Evolutionary conservation across 2,797 vertebrate species (phyloP).

Genomic region (Eutrigla gurnardus): DNA sequence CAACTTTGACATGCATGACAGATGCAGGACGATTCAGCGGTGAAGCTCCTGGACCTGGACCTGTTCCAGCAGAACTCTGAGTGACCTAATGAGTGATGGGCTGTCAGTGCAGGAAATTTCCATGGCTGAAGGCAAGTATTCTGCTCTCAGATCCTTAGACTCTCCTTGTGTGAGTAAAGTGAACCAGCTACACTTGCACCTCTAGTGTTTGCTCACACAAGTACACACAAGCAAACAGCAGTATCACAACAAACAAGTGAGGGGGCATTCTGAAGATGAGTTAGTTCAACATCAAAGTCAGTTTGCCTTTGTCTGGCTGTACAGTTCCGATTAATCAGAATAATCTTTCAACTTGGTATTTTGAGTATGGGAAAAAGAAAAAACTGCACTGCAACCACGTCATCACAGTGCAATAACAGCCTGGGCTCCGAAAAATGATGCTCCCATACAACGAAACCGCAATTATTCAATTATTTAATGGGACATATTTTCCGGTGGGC

Average conservation of each 20-base stretch:
- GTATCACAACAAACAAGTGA: neutral
- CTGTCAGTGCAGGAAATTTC: conserved; percentile 39
- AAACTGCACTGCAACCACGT: neutral
- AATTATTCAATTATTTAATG: no score
- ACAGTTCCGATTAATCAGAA: neutral
- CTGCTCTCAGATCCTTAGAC: conserved; percentile 1
- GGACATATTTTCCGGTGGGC: no score
- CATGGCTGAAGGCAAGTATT: neutral
- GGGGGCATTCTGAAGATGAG: neutral
- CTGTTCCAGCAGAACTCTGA: conserved; percentile 48
- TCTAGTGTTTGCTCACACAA: neutral
- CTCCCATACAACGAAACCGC: no score
- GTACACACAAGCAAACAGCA: neutral
- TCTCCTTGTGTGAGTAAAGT: neutral
- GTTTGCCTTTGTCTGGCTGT: neutral
- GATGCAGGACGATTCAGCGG: conserved; percentile 11
- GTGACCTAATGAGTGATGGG: conserved; percentile 62
- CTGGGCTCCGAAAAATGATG: no score
- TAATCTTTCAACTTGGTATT: conserved; percentile 7
- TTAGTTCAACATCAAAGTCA: neutral
- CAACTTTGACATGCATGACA: conserved; percentile 32
- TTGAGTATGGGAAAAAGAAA: neutral
- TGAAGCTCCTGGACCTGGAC: conserved; percentile 45
- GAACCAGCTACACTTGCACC: neutral
- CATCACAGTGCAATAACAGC: neutral